Percentiles rank a stretch among this genome's conserved stretches.
Conservation (phyloP, 2,113 vertebrate species). For the Neotoma lepida region DNA sequence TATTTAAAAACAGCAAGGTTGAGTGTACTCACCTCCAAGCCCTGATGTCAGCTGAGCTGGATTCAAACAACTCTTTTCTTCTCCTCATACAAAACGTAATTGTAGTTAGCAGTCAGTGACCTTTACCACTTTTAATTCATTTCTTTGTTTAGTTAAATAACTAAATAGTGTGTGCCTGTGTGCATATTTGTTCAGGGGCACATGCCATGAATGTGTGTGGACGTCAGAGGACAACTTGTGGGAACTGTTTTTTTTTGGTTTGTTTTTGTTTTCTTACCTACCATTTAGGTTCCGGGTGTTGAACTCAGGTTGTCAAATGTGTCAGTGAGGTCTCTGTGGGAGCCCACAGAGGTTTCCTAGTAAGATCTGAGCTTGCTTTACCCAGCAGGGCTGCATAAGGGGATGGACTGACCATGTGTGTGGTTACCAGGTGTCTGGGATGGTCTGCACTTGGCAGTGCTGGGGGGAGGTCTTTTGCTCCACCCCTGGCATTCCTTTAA, state of each 20-base stretch:
- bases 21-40: not conserved
- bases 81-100: not conserved
- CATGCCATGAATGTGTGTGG: not conserved
- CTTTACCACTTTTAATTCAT: not conserved
- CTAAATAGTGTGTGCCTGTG: not conserved
- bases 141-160: not conserved
- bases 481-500: too few species aligned
- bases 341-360: too few species aligned
- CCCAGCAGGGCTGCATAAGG: too few species aligned
- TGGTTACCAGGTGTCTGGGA: too few species aligned
- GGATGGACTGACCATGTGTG: too few species aligned
- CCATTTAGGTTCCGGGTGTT: not conserved
- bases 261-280: not conserved
- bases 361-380: too few species aligned
- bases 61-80: not conserved
- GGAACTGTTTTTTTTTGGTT: not conserved
- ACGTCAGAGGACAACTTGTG: not conserved
- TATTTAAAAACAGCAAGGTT: conserved; percentile 20
- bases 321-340: not conserved
- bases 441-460: too few species aligned
- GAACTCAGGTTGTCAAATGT: not conserved
- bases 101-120: not conserved
- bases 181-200: not conserved
- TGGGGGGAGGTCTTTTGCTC: too few species aligned
- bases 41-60: not conserved